Base-by-base conservation (phyloP, 2,888 invertebrate species). In the Agrotis clavis region DNA sequence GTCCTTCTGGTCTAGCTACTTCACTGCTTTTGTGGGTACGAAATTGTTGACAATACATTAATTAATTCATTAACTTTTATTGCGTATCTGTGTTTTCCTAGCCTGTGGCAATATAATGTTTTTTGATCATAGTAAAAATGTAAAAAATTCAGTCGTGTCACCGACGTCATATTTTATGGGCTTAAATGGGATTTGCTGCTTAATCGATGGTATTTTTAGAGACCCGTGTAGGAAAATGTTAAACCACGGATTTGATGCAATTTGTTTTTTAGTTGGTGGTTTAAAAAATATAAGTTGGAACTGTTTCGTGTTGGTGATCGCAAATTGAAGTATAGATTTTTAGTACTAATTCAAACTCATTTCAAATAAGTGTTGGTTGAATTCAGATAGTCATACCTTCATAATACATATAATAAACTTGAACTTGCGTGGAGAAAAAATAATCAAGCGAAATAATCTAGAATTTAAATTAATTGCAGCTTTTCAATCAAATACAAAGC, bases 141-240 rank as follows among this genome's bases (percentile, higher is more conserved):
- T 77, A 75, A 78, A 25, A 66, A 83, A 86, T 82, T 87, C 67
- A 68, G 83, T 82, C 83, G 73, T 82, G 82, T 85, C 84, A 85
- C 86, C 83, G 83, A 71, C 82, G 85, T 53, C 74, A 60, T 78
- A n/a, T n/a, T n/a, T n/a, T n/a, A 75, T 86, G 74, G 73, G 75
- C 64, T 83, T 85, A 82, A 86, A 84, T 66, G 67, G 79, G 70
- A 78, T 80, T 81, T 71, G 77, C 80, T 66, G 77, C 71, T 74
- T 84, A 84, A 87, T 83, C 74, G 78, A 81, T 74, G 53, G 57
- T 56, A 48, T 75, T 82, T 80, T 74, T 65, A 74, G 62, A 59
- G 41, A 67, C 51, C 35, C 30, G 13, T n/a, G 30, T 41, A 21
- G 19, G 6, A 35, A 71, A 50, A 56, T 77, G 0, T 50, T 25